Evolutionary conservation across 2,113 vertebrate genomes (phyloP).

Genomic region (Brachirus orientalis): DNA sequence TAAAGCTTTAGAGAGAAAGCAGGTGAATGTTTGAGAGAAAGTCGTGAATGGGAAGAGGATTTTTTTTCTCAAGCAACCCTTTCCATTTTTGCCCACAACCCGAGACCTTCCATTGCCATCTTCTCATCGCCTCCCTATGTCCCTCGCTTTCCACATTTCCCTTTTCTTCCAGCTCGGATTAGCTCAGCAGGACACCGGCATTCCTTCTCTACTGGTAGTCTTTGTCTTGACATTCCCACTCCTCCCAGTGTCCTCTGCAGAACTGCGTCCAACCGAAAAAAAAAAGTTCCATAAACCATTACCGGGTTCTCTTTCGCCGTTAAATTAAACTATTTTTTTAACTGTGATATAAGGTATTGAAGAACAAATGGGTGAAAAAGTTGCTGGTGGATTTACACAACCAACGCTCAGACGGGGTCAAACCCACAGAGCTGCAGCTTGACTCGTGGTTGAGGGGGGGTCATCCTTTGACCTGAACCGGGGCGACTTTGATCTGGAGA

Average conservation of each 20-base stretch:
- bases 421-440: slow-evolving; percentile 10
- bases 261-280: slow-evolving; percentile 69
- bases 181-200: slow-evolving; percentile 86
- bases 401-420: slow-evolving; percentile 9
- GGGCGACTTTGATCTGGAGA: slow-evolving; percentile 57
- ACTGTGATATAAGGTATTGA: too few relatives aligned
- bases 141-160: slow-evolving; percentile 75
- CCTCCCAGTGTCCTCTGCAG: slow-evolving; percentile 87
- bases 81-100: slow-evolving; percentile 61
- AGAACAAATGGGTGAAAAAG: background rate
- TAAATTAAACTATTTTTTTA: background rate
- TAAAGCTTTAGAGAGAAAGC: slow-evolving; percentile 61
- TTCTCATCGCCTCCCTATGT: slow-evolving; percentile 71
- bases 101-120: slow-evolving; percentile 66
- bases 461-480: slow-evolving; percentile 17
- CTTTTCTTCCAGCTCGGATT: slow-evolving; percentile 86
- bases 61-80: slow-evolving; percentile 60
- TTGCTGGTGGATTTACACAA: background rate
- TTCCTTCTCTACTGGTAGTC: slow-evolving; percentile 86
- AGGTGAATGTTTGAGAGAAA: slow-evolving; percentile 60
- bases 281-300: slow-evolving; percentile 33
- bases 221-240: slow-evolving; percentile 89
- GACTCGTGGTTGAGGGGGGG: slow-evolving; percentile 27
- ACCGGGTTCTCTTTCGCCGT: slow-evolving; percentile 9
- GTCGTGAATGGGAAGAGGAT: slow-evolving; percentile 56